Percentiles rank a stretch among this genome's conserved stretches.
Evolutionary conservation across 2,888 invertebrate species (phyloP).

Genomic region (Cantharis rustica): DNA sequence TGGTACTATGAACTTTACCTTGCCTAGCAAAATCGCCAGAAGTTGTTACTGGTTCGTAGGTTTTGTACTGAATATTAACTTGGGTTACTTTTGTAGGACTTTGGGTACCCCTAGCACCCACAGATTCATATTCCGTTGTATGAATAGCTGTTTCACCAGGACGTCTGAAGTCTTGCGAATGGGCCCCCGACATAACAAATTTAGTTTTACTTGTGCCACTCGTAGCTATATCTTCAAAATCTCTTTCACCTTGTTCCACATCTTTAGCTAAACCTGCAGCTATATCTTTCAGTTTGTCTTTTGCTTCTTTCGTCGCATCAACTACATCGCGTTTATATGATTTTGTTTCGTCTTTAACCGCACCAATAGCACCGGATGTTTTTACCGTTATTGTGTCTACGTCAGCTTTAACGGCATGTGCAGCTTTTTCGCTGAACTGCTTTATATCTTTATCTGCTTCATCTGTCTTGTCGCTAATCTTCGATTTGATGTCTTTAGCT

Average conservation of each 20-base stretch:
- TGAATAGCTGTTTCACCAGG: neutral
- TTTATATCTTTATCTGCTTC: too few relatives aligned
- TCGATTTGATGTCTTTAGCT: slow-evolving; percentile 23
- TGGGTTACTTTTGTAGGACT: neutral
- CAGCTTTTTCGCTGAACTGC: too few relatives aligned
- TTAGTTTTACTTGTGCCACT: neutral
- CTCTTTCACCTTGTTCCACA: neutral
- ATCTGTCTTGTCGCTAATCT: slow-evolving; percentile 31
- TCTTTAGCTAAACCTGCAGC: neutral
- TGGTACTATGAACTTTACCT: neutral
- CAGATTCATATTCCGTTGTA: neutral
- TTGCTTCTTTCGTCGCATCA: neutral
- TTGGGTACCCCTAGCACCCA: too few relatives aligned
- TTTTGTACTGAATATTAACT: neutral
- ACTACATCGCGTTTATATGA: neutral
- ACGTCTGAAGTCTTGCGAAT: neutral
- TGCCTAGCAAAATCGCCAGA: neutral
- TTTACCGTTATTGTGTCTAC: slow-evolving; percentile 12
- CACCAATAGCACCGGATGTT: slow-evolving; percentile 13
- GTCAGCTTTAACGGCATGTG: neutral
- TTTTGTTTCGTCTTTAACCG: slow-evolving; percentile 3
- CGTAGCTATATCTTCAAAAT: neutral
- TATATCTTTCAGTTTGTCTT: neutral
- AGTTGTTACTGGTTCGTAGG: neutral
- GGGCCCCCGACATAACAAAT: neutral